Evolutionary conservation across 2,797 vertebrate species (phyloP).

Genomic region (Peromyscus eremicus): DNA sequence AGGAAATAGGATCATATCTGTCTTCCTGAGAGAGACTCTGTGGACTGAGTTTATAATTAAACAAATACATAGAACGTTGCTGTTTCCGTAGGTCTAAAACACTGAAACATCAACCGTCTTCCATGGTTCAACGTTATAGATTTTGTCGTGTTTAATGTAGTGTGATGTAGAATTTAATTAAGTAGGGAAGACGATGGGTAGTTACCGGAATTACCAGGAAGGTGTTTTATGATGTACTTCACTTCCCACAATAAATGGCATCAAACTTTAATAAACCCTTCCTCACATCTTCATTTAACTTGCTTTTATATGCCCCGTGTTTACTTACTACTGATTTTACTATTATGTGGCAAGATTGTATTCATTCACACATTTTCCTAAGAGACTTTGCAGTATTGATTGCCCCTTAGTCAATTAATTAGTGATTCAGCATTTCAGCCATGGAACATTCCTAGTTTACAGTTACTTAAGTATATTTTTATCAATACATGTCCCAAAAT

Average conservation of each 20-base stretch:
- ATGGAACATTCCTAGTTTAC: not conserved
- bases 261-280: constrained; percentile 7
- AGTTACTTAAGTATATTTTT: not conserved
- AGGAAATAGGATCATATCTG: constrained; percentile 37
- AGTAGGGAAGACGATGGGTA: not conserved
- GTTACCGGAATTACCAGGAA: constrained; percentile 1
- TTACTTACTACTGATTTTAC: constrained; percentile 12
- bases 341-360: not conserved
- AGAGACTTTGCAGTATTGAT: not conserved
- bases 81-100: constrained; percentile 9
- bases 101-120: constrained; percentile 6
- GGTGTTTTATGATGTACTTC: not conserved
- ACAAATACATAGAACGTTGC: constrained; percentile 29
- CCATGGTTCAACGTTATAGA: constrained; percentile 6
- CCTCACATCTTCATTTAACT: not conserved
- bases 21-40: constrained; percentile 44
- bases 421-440: not conserved
- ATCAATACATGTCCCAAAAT: constrained; percentile 17
- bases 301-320: not conserved
- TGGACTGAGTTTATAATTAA: constrained; percentile 35
- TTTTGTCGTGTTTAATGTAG: constrained; percentile 41
- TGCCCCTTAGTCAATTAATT: not conserved
- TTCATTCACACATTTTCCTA: not conserved
- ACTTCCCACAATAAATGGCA: not conserved
- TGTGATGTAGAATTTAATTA: constrained; percentile 48